Base-by-base conservation (phyloP, 2,113 vertebrate genomes). In the Boulengerochromis microlepis region DNA sequence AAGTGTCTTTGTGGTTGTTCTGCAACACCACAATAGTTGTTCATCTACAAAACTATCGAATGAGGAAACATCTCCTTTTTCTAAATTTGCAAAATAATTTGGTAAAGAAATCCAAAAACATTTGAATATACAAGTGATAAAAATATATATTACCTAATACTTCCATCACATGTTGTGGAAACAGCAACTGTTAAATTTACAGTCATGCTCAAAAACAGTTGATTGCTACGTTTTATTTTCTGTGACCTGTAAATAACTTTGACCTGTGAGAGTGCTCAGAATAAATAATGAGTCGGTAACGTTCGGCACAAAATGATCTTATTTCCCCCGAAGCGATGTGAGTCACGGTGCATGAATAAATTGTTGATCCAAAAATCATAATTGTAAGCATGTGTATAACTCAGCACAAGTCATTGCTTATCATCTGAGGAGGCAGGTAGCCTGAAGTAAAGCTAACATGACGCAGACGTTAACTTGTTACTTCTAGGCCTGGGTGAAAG, bases 221-320 rank as follows among this genome's bases (percentile, higher is more conserved):
- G 40, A 78, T 50, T 66, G 64, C 64, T 45, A 86, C 5, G 6
- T 86, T 78, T 69, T 26, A 24, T 71, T 64, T 90, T 40, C 85
- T 80, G 80, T 90, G 84, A 85, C 80, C 59, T 93, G 57, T 87
- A 53, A 86, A 87, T 81, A 87, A 78, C 22, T 84, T 11, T 26
- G 18, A 82, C 35, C 86, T 52, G 54, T 90, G 90, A 85, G 45
- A 88, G 89, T 13, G 33, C 89, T 83, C 64, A 82, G 13, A 69
- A 35, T n/a, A 61, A 42, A 35, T 82, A 38, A 82, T n/a, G 57
- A n/a, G 69, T 81, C 47, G 8, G 40, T 12, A 19, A 91, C 8
- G 1, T 24, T 81, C 18, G 10, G 61, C 86, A 87, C 57, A 83
- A 89, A 89, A 81, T 7, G 35, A 50, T 87, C 26, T 56, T 7